Conservation (phyloP, 1,140 invertebrate species). For the Elysia chlorotica region DNA sequence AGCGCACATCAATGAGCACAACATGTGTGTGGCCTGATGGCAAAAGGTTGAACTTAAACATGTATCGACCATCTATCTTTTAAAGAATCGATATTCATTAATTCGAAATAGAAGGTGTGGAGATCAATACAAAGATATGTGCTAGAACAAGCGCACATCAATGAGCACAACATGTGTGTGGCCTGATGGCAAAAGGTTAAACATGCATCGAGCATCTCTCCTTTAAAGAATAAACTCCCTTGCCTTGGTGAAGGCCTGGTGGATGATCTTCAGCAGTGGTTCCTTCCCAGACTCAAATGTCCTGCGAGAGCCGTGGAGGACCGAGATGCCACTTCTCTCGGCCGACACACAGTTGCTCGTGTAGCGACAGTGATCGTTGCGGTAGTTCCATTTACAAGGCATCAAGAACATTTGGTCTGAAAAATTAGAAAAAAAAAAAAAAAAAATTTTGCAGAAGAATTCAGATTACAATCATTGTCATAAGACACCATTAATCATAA, state of each 20-base stretch:
- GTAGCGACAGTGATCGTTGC: constrained; percentile 95
- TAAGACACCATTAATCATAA: background rate
- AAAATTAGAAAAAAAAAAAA: background rate
- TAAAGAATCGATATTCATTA: too few relatives aligned
- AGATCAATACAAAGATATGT: too few relatives aligned
- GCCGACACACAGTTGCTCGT: constrained; percentile 79
- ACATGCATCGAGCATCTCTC: background rate
- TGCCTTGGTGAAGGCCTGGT: constrained; percentile 72
- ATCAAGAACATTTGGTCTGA: constrained; percentile 80
- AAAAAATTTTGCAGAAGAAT: background rate
- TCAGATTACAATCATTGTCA: background rate
- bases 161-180: background rate
- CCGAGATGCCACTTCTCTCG: constrained; percentile 75
- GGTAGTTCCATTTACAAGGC: constrained; percentile 88
- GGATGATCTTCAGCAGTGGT: constrained; percentile 81
- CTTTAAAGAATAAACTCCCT: background rate
- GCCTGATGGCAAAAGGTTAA: background rate
- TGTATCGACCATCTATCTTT: background rate
- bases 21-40: background rate
- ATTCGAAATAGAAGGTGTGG: too few relatives aligned
- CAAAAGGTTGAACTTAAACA: background rate
- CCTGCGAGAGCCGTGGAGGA: constrained; percentile 87
- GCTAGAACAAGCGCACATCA: background rate
- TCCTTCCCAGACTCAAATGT: constrained; percentile 87
- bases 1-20: background rate